These are phyloP conservation scores for Sebastes iracundus DNA, from an alignment of 2,797 vertebrate species.

Conservation along the genomic window DNA sequence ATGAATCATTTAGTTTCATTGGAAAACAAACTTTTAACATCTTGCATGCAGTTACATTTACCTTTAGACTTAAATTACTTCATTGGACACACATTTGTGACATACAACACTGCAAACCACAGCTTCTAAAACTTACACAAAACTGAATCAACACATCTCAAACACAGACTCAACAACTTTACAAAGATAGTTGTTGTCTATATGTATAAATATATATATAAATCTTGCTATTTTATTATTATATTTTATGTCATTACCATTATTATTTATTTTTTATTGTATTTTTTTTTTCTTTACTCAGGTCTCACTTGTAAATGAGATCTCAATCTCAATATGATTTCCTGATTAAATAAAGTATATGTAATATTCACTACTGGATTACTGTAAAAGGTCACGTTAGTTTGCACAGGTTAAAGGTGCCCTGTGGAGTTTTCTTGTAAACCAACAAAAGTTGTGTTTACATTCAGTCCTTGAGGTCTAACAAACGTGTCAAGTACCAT, in stretches of 20 bases:
- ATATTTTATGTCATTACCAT: not conserved
- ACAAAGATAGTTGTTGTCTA: not conserved
- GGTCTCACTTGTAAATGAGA: too few relatives aligned
- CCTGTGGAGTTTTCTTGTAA: not conserved
- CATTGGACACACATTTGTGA: not conserved
- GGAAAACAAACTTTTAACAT: not conserved
- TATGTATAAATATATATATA: too few relatives aligned
- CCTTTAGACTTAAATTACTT: not conserved
- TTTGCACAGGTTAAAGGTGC: not conserved
- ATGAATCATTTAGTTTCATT: not conserved
- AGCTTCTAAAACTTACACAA: not conserved
- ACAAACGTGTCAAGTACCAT: not conserved
- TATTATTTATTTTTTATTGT: too few relatives aligned
- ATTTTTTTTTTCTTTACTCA: too few relatives aligned
- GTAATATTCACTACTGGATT: not conserved
- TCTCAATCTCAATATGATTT: too few relatives aligned
- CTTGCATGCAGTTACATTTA: not conserved
- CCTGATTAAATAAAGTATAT: too few relatives aligned
- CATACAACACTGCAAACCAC: not conserved
- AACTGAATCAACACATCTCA: not conserved
- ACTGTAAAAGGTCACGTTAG: not conserved
- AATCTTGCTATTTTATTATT: not conserved
- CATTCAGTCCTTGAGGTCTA: not conserved
- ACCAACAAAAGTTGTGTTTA: not conserved
- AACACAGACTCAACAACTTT: not conserved